Conservation (phyloP, 2,888 invertebrate species). For the Watsonalla cultraria region DNA sequence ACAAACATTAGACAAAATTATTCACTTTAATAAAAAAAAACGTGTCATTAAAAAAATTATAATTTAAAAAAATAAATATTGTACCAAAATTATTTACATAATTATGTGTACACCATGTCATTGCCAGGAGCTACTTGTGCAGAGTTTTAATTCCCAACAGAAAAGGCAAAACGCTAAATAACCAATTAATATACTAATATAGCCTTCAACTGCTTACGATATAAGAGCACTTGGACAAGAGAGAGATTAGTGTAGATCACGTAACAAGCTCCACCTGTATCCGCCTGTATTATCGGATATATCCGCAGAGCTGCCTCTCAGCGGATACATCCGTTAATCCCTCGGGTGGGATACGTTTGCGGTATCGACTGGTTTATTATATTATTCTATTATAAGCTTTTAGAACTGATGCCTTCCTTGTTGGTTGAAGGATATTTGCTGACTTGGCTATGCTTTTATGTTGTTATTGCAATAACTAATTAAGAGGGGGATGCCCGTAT, state of each 20-base stretch:
- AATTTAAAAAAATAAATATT: no score
- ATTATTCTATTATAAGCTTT: neutral
- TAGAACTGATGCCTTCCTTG: neutral
- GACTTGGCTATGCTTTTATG: no score
- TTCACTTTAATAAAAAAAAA: no score
- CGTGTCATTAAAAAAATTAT: no score
- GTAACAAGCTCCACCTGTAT: slow-evolving; percentile 6
- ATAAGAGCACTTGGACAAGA: slow-evolving; percentile 20
- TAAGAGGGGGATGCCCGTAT: no score
- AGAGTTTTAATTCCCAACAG: no score
- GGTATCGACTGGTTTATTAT: slow-evolving; percentile 3
- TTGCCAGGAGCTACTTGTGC: no score
- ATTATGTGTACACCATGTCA: no score
- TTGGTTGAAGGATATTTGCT: no score
- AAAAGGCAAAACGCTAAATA: neutral
- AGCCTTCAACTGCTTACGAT: slow-evolving; percentile 21
- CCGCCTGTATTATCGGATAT: neutral
- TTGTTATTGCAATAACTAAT: no score
- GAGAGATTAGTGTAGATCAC: slow-evolving; percentile 19
- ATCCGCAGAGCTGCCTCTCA: slow-evolving; percentile 3
- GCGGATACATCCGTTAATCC: slow-evolving; percentile 12
- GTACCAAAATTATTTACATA: no score
- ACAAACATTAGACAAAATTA: no score
- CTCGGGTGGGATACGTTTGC: slow-evolving; percentile 5
- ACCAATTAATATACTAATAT: slow-evolving; percentile 20